Evolutionary conservation across 2,888 invertebrate genomes (phyloP).

Genomic region (Sympetrum striolatum): DNA sequence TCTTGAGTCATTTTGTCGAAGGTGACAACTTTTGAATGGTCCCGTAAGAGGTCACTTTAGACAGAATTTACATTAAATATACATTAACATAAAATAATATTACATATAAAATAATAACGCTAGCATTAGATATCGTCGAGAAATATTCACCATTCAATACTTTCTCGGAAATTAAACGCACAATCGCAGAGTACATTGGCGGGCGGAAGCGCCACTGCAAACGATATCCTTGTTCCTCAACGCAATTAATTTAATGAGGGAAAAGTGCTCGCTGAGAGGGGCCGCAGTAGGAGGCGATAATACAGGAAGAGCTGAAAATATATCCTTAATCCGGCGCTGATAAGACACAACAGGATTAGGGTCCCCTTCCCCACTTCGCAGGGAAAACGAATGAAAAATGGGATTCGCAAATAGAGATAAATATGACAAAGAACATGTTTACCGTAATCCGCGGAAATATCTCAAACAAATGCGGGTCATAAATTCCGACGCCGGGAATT

Average conservation of each 20-base stretch:
- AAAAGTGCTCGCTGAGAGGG: too few species aligned
- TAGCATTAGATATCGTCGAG: too few species aligned
- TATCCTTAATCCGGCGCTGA: slow-evolving; percentile 7
- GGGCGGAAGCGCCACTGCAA: too few species aligned
- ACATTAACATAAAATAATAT: too few species aligned
- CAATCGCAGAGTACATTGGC: not conserved
- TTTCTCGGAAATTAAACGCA: not conserved
- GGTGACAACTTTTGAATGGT: too few species aligned
- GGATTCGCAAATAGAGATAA: slow-evolving; percentile 27
- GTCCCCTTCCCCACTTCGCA: not conserved
- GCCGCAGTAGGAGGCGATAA: not conserved
- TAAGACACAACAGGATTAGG: slow-evolving; percentile 20
- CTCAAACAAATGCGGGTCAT: slow-evolving; percentile 30
- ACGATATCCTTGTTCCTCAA: too few species aligned
- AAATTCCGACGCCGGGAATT: not conserved
- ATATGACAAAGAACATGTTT: slow-evolving; percentile 31
- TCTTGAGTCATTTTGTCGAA: too few species aligned
- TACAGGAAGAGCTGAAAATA: slow-evolving; percentile 6
- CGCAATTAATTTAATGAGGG: too few species aligned
- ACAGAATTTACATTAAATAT: too few species aligned
- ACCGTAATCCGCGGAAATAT: slow-evolving; percentile 25
- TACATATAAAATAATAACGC: too few species aligned
- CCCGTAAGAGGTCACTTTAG: too few species aligned
- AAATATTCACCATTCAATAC: too few species aligned
- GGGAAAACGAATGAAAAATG: slow-evolving; percentile 26